Conservation (phyloP, 2,113 vertebrate species). For the Gymnocephalus cernua region DNA sequence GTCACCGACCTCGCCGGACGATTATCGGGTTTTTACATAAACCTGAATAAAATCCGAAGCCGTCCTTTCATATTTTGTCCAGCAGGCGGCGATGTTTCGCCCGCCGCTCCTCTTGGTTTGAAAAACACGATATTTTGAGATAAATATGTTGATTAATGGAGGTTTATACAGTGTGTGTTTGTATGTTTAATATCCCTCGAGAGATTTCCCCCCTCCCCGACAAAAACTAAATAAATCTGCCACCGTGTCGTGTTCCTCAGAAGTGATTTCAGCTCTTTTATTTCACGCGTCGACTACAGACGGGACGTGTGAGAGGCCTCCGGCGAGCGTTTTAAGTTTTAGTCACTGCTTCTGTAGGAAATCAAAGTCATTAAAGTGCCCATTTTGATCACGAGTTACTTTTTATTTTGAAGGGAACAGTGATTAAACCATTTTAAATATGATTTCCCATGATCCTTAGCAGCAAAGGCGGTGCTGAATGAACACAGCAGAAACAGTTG, state of each 20-base stretch:
- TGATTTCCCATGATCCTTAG: slow-evolving; percentile 68
- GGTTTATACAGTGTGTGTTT: slow-evolving; percentile 11
- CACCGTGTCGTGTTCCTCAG: not conserved
- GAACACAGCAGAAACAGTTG: slow-evolving; percentile 31
- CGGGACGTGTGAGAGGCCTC: too few relatives aligned
- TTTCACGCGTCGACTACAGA: too few relatives aligned
- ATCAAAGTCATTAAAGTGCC: slow-evolving; percentile 20
- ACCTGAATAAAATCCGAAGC: not conserved
- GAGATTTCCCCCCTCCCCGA: not conserved
- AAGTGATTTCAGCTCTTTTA: slow-evolving; percentile 17
- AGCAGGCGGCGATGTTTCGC: slow-evolving; percentile 16
- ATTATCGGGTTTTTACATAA: too few relatives aligned
- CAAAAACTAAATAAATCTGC: slow-evolving; percentile 7
- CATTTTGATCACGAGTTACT: slow-evolving; percentile 31
- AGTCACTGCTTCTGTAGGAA: not conserved
- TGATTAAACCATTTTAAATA: slow-evolving; percentile 50
- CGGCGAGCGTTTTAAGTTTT: too few relatives aligned
- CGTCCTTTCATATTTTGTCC: not conserved
- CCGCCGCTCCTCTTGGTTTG: slow-evolving; percentile 9
- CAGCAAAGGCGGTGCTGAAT: slow-evolving; percentile 45
- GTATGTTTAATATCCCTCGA: not conserved
- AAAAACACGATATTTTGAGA: not conserved
- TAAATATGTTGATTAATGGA: slow-evolving; percentile 17
- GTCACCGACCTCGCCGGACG: too few relatives aligned
- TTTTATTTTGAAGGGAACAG: slow-evolving; percentile 63